Evolutionary conservation across 2,113 vertebrate genomes (phyloP).

Genomic region (Microcebus tavaratra): DNA sequence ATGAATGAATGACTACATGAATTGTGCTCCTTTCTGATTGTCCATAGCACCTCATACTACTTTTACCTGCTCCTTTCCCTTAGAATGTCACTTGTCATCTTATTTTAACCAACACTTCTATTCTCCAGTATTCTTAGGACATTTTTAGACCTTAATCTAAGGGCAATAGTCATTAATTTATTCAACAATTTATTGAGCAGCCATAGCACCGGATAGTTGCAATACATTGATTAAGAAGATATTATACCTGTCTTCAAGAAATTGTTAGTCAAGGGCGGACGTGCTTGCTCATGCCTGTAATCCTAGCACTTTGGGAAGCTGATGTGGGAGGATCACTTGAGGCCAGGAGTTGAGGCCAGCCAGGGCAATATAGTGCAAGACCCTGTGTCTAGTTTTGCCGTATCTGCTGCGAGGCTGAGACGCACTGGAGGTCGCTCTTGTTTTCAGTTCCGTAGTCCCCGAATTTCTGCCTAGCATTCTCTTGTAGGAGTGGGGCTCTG

Average conservation of each 20-base stretch:
- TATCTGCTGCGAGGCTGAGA: no score
- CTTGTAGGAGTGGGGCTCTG: no score
- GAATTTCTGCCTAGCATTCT: no score
- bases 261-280: neutral
- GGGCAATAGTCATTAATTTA: neutral
- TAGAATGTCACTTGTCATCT: neutral
- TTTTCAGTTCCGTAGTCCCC: no score
- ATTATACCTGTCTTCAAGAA: neutral
- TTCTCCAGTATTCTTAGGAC: neutral
- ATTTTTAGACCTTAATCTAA: neutral
- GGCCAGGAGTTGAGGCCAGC: neutral
- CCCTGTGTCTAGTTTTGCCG: neutral
- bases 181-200: conserved; percentile 3
- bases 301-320: neutral
- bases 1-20: neutral
- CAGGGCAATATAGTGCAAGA: neutral
- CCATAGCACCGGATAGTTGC: neutral
- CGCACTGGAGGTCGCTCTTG: no score
- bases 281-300: neutral
- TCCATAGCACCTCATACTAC: neutral
- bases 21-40: neutral
- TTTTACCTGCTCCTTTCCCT: neutral
- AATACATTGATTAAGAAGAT: conserved; percentile 20
- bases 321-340: neutral
- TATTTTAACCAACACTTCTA: neutral